A percentile compares a stretch with the other conserved stretches of the same genome.
Evolutionary conservation across 2,888 invertebrate species (phyloP).

Genomic region (Drosophila neotestacea): DNA sequence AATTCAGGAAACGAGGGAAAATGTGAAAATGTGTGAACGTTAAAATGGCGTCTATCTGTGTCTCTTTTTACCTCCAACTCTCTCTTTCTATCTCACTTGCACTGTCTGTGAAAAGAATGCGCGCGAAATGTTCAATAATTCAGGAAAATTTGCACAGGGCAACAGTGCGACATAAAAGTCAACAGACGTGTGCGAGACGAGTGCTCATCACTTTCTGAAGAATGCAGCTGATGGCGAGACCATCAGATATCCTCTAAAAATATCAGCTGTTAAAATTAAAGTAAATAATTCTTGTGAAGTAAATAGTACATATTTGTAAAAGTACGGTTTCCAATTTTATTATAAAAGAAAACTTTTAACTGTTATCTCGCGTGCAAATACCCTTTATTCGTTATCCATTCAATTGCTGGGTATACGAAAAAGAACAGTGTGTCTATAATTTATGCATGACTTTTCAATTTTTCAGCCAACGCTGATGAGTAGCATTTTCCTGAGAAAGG

Average conservation of each 20-base stretch:
- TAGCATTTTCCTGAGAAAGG: background rate
- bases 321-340: too few relatives aligned
- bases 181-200: slow-evolving; percentile 26
- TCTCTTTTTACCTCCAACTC: background rate
- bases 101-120: slow-evolving; percentile 25
- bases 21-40: slow-evolving; percentile 25
- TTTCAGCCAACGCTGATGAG: slow-evolving; percentile 2
- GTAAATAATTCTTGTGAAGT: background rate
- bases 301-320: too few relatives aligned
- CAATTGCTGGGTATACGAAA: slow-evolving; percentile 6
- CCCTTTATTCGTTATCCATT: background rate
- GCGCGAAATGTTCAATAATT: slow-evolving; percentile 57
- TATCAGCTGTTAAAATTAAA: background rate
- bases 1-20: slow-evolving; percentile 10
- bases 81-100: background rate
- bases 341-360: too few relatives aligned
- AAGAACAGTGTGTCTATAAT: slow-evolving; percentile 10
- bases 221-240: background rate
- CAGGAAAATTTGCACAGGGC: slow-evolving; percentile 45
- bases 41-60: background rate
- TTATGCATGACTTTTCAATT: slow-evolving; percentile 39
- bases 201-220: slow-evolving; percentile 7
- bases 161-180: slow-evolving; percentile 51
- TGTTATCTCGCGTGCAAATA: background rate
- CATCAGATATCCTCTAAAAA: background rate